Percentiles rank a stretch among this genome's conserved stretches.
Evolutionary conservation across 1,140 invertebrate genomes (phyloP).

Genomic region (Kradibia gibbosae): DNA sequence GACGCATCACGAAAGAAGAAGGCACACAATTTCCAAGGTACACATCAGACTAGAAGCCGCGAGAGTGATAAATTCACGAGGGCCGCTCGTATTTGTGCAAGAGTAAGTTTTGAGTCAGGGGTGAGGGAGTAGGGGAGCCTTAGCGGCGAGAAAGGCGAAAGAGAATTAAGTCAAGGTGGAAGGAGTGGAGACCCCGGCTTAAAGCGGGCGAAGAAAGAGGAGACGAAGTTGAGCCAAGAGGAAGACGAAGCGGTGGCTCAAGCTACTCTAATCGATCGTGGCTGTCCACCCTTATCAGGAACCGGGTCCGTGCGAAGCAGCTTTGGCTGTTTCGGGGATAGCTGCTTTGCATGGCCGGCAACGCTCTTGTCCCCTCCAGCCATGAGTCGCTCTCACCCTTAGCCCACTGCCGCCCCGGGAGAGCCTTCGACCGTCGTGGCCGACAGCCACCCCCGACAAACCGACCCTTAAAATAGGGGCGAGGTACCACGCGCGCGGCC

Average conservation of each 20-base stretch:
- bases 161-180: constrained; percentile 47
- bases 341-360: constrained; percentile 72
- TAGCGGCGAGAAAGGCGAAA: constrained; percentile 40
- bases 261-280: constrained; percentile 72
- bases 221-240: constrained; percentile 47
- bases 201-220: constrained; percentile 47
- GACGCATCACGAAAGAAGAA: background rate
- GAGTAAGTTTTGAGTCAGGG: constrained; percentile 40
- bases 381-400: constrained; percentile 48
- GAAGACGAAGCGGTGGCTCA: constrained; percentile 20
- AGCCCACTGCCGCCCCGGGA: constrained; percentile 37
- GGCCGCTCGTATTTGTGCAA: constrained; percentile 24
- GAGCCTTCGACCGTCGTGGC: constrained; percentile 39
- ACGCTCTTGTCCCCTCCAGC: constrained; percentile 54
- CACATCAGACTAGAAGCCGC: background rate
- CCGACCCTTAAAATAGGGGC: constrained; percentile 73
- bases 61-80: background rate
- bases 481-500: constrained; percentile 67
- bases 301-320: constrained; percentile 58
- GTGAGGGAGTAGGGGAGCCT: background rate
- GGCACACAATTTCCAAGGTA: background rate
- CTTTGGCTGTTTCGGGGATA: constrained; percentile 53
- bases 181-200: background rate
- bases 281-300: constrained; percentile 74
- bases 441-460: constrained; percentile 63